Base-by-base conservation (phyloP, 2,888 invertebrate genomes). In the Marasmarcha lunaedactyla region DNA sequence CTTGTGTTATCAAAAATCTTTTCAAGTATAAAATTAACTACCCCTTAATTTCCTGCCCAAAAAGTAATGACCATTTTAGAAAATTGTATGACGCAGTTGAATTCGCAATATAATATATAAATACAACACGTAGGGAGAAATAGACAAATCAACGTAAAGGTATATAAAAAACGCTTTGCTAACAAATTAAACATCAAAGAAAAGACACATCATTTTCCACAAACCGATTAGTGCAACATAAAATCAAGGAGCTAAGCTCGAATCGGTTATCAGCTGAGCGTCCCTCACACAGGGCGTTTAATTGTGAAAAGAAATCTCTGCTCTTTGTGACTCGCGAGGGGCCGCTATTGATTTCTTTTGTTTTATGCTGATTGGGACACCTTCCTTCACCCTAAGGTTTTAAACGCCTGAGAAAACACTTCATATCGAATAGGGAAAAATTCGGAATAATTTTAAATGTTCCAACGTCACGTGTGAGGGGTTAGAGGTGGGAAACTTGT, bases 361-460 rank as follows among this genome's bases (percentile, higher is more conserved):
- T 83, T 83, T 83, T 83, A 83, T 83, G 83, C 81, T 83, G 83
- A 83, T 83, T 83, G 83, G 78, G 83, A 81, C 83, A 83, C 83
- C 83, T 83, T 77, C 63, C 65, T 55, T 54, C 54, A 53, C 66
- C 61, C 71, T 63, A 63, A 50, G 51, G 50, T 45, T 59, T 50
- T 56, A 59, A 55, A 70, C 71, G 74, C 71, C 63, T 74, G 70
- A 72, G 66, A 69, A 71, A 73, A 77, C 77, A 76, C 71, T 77
- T 77, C 76, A 70, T 69, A 71, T 67, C 61, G 68, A 69, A 70
- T 64, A 58, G 55, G 52, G 61, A 66, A 61, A 66, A 65, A 52
- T 49, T 7, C 30, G 10, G 30, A 11, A 30, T 30, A 30, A 30
- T 30, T 30, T 11, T 11, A 11, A n/a, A 30, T 30, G 30, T 55